A percentile compares a stretch with the other conserved stretches of the same genome.
Evolutionary conservation across 2,888 invertebrate genomes (phyloP).

Genomic region (Tipula confusa): DNA sequence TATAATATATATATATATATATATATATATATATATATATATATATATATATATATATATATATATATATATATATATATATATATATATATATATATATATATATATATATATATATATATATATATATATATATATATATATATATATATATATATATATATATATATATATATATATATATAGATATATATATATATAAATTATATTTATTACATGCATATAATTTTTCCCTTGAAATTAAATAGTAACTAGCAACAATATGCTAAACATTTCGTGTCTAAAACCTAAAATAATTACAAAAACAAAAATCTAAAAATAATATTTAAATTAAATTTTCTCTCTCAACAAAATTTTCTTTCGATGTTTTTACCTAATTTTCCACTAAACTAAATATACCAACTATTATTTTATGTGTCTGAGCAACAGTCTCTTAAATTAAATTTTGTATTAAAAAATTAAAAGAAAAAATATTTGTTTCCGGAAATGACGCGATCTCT

Average conservation of each 20-base stretch:
- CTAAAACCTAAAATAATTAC: not conserved
- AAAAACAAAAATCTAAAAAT: constrained; percentile 25
- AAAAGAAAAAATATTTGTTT: not conserved
- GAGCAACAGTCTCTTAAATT: not conserved
- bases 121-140: too few relatives aligned
- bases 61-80: too few relatives aligned
- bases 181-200: too few relatives aligned
- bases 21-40: too few relatives aligned
- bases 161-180: too few relatives aligned
- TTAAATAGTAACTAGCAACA: not conserved
- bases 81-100: too few relatives aligned
- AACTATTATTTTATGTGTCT: not conserved
- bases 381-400: not conserved
- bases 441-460: not conserved
- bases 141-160: too few relatives aligned
- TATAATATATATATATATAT: too few relatives aligned
- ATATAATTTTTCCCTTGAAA: not conserved
- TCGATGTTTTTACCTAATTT: not conserved
- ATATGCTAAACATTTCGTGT: constrained; percentile 20
- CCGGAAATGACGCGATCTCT: not conserved
- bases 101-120: too few relatives aligned
- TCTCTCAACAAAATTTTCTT: not conserved
- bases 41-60: too few relatives aligned
- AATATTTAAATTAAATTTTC: constrained; percentile 9
- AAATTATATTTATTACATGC: too few relatives aligned